These are phyloP conservation scores for Isichthys henryi DNA, from an alignment of 2,113 vertebrate genomes.

Conservation along the genomic window DNA sequence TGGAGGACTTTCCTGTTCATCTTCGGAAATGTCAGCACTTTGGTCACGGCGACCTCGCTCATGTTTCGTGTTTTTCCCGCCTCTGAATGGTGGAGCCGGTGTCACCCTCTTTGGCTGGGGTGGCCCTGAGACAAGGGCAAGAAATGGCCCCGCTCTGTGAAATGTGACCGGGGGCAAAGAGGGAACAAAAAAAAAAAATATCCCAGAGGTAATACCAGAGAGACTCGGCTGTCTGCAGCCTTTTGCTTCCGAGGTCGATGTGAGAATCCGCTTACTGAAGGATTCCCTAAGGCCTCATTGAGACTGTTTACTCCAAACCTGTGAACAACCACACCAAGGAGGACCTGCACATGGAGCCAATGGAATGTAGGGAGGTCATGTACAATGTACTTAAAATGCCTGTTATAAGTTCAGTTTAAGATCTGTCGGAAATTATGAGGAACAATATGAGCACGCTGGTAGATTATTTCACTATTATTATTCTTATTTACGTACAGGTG, in stretches of 20 bases:
- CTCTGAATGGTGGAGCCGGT: background rate
- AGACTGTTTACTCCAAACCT: background rate
- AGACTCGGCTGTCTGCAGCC: background rate
- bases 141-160: slow-evolving; percentile 1
- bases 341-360: background rate
- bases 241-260: background rate
- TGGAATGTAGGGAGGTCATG: background rate
- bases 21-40: slow-evolving; percentile 2
- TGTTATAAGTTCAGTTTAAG: background rate
- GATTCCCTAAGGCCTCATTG: background rate
- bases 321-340: background rate
- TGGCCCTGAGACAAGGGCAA: background rate
- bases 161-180: background rate
- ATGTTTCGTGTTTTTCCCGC: background rate
- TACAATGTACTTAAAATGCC: background rate
- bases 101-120: background rate
- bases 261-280: background rate
- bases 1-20: background rate
- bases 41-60: slow-evolving; percentile 3
- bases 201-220: background rate
- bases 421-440: background rate
- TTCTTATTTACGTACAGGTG: background rate
- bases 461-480: background rate
- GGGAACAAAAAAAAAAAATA: background rate
- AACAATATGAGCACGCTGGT: background rate